Conservation (phyloP, 2,113 vertebrate species). For the Colistium nudipinnis region DNA sequence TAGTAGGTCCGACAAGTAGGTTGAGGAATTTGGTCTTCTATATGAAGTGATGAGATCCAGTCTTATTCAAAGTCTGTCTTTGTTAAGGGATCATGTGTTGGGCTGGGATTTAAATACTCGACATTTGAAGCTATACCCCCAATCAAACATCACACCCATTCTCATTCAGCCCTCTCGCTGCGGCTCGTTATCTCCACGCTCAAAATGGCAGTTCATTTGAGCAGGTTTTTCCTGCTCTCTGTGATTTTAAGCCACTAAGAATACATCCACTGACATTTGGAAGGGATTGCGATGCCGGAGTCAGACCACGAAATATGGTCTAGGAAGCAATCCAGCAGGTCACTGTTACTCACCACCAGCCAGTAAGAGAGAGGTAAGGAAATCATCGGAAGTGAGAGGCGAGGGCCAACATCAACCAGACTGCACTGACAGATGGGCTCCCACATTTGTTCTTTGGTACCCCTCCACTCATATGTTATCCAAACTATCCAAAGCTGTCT, state of each 20-base stretch:
- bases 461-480: conserved; percentile 46
- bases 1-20: too few relatives aligned
- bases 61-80: too few relatives aligned
- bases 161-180: conserved; percentile 2
- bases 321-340: conserved; percentile 68
- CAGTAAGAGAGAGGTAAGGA: conserved; percentile 74
- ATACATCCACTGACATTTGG: conserved; percentile 61
- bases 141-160: conserved; percentile 13
- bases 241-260: conserved; percentile 44
- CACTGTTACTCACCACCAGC: conserved; percentile 71
- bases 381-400: conserved; percentile 74
- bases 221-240: conserved; percentile 33
- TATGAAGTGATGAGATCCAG: too few relatives aligned
- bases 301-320: conserved; percentile 66
- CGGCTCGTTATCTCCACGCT: conserved; percentile 12
- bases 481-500: conserved; percentile 22
- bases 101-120: background rate
- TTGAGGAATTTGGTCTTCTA: too few relatives aligned
- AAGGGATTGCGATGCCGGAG: conserved; percentile 50
- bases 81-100: too few relatives aligned
- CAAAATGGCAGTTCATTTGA: conserved; percentile 27
- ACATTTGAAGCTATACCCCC: background rate
- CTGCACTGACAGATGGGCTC: conserved; percentile 66
- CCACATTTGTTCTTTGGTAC: conserved; percentile 50
- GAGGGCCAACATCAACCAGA: conserved; percentile 63